Evolutionary conservation across 2,113 vertebrate genomes (phyloP), one percentile per base, ranked within the genome.

Genomic region (Nycticebus coucang): DNA sequence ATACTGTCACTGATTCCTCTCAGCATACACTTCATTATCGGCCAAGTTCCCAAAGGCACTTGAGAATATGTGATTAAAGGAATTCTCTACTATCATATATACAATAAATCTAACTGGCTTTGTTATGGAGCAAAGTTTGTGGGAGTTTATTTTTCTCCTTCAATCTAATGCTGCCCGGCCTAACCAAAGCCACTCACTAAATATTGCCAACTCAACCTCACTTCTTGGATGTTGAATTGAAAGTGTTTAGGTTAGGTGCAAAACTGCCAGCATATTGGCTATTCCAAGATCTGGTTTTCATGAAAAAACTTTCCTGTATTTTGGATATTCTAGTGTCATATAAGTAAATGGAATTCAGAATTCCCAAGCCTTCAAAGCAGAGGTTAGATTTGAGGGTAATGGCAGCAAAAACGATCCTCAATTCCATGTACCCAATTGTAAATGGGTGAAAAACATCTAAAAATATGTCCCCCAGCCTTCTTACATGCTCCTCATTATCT

Each of bases 31-130:
- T 97, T 94, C 95, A 97, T 97, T 97, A 95, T 95, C n/a, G 0
- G 92, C 79, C 83, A 97, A 87, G 75, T 97, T 97, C 93, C 95
- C 97, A 95, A 89, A 97, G 94, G 96, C 85, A 87, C 91, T 96
- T 66, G 81, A 89, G 86, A 96, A 87, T 95, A 87, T 90, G 89
- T 96, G 97, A 97, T 98, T 96, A 97, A 97, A 96, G 66, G 71
- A 96, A 97, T 97, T 94, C 96, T 95, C 93, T 85, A 74, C 72
- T 96, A 93, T 93, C 96, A 78, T 89, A 92, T 89, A 80, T 79
- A 94, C 21, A 77, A 94, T 97, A 95, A 97, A 97, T 96, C 89
- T 93, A 96, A 93, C 93, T 93, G 87, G 89, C 66, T 94, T 94
- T 96, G 93, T 97, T 97, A 96, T 90, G 83, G 62, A 93, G 37